phyloP scores from a whole-genome alignment of 1,140 invertebrate species.

The Conus ventricosus region DNA sequence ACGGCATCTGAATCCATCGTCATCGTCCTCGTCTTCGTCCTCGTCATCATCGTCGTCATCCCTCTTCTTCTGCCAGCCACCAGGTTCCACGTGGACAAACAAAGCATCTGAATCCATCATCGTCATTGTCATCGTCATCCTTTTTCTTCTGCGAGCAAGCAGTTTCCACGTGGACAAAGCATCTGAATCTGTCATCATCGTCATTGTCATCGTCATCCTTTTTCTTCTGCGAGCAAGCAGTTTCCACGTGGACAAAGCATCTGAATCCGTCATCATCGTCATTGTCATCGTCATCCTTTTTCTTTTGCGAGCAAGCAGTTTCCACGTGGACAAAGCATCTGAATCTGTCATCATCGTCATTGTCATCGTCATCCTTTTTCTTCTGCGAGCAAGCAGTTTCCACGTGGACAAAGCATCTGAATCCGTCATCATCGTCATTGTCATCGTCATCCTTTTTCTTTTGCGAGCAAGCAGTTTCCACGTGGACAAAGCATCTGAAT shows the following conservation, averaged over 20 bases:
- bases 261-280: neutral
- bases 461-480: neutral
- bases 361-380: neutral
- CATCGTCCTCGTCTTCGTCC: constrained; percentile 87
- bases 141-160: neutral
- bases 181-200: neutral
- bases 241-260: constrained; percentile 38
- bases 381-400: neutral
- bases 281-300: neutral
- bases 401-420: neutral
- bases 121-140: neutral
- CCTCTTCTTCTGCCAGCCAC: constrained; percentile 93
- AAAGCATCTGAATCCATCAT: constrained; percentile 14
- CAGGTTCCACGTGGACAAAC: constrained; percentile 39
- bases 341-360: neutral
- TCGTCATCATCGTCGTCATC: constrained; percentile 93
- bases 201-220: constrained; percentile 93
- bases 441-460: constrained; percentile 72
- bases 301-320: neutral
- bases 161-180: neutral
- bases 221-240: constrained; percentile 90
- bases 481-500: neutral
- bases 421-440: constrained; percentile 90
- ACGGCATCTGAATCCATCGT: constrained; percentile 6
- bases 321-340: neutral